Evolutionary conservation across 1,140 invertebrate species (phyloP), one percentile per base, ranked within the genome.

Genomic region (Neodiprion pinetum): DNA sequence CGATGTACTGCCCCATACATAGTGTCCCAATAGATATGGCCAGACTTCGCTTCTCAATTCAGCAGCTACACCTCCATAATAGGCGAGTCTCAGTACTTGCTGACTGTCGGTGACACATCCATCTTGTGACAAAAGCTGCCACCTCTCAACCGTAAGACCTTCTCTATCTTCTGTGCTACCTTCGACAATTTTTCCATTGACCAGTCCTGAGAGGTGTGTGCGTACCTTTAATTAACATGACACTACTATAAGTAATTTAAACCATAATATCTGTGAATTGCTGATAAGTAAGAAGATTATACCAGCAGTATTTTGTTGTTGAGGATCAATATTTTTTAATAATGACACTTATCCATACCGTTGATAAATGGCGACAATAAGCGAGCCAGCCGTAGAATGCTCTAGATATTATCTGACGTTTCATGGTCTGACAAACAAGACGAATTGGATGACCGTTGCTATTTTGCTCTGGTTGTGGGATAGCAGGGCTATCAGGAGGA

Each of bases 381-480:
- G 97, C 96, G 67, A 98, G 88, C 97, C 96, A 99, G 72, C 97
- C 97, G 86, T 98, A 98, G 87, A 99, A 99, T 67, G 97, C 97
- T 77, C 97, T 89, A 0, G 96, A 97, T 75, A 98, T 95, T 72
- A 99, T 98, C 89, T 99, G 97, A 66, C 94, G 92, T 77, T 93
- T 94, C 97, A 99, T 98, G 0, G 96, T 97, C 83, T 95, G 94
- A 90, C 97, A 98, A n/a, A 98, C 92, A 74, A 94, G 89, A 82
- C 91, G 90, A 48, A 94, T 87, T 40, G 92, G 90, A 73, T 89
- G 87, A 61, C 92, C 70, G 48, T 48, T 49, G 21, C 70, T 48
- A 14, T 71, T 47, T 49, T 9, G 21, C 48, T 92, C 70, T 17
- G 48, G n/a, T 9, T 48, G 12, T 4, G 48, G 40, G 9, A 48